Evolutionary conservation across 2,888 invertebrate genomes (phyloP).

Genomic region (Amorpha juglandis): DNA sequence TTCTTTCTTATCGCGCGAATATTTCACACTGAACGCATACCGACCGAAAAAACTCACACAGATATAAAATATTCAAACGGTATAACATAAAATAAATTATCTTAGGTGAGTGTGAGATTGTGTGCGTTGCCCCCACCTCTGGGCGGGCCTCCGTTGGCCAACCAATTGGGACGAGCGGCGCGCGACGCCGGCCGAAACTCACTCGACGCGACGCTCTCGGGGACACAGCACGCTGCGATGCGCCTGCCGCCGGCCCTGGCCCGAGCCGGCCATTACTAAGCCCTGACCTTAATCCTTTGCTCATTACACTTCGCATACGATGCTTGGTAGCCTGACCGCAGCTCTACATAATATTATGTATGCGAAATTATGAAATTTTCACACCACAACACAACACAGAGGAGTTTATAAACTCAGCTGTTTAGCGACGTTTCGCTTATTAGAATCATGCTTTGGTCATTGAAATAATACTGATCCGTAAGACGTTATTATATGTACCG

Average conservation of each 20-base stretch:
- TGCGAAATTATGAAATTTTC: slow-evolving; percentile 2
- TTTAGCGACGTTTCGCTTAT: not conserved
- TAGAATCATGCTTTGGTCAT: not conserved
- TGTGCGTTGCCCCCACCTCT: slow-evolving; percentile 80
- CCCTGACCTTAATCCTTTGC: slow-evolving; percentile 29
- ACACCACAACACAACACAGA: not conserved
- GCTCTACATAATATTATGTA: not conserved
- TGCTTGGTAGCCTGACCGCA: slow-evolving; percentile 18
- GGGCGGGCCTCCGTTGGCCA: slow-evolving; percentile 72
- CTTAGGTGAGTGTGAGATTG: slow-evolving; percentile 79
- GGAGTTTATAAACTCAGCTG: not conserved
- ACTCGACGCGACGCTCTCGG: slow-evolving; percentile 65
- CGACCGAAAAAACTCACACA: slow-evolving; percentile 84
- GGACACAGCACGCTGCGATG: slow-evolving; percentile 49
- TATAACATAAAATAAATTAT: slow-evolving; percentile 85
- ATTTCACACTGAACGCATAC: slow-evolving; percentile 84
- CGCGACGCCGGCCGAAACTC: slow-evolving; percentile 76
- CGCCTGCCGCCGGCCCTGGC: slow-evolving; percentile 34
- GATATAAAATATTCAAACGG: slow-evolving; percentile 85
- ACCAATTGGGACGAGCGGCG: slow-evolving; percentile 84
- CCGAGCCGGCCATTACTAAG: slow-evolving; percentile 45
- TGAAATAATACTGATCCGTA: not conserved
- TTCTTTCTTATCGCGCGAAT: slow-evolving; percentile 84
- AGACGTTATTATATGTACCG: not conserved
- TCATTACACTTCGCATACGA: slow-evolving; percentile 33